phyloP scores from a whole-genome alignment of 2,888 invertebrate genomes.

The Theodoxus fluviatilis region DNA sequence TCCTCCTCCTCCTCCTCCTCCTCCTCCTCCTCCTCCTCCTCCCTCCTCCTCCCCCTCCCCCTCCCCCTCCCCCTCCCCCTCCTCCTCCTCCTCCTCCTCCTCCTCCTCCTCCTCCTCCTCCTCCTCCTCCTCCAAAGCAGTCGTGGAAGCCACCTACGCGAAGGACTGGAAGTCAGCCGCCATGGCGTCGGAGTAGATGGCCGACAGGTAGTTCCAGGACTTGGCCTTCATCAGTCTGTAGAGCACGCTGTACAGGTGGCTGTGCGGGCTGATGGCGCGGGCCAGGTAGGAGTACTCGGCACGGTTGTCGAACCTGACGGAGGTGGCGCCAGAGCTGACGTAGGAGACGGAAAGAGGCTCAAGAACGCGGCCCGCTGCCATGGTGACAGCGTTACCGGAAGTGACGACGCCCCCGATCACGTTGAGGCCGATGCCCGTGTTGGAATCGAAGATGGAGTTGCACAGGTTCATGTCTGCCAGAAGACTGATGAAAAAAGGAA shows the following conservation, averaged over 20 bases:
- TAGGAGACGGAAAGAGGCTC: constrained; percentile 69
- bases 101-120: too few relatives aligned
- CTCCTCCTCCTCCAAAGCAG: too few relatives aligned
- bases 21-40: too few relatives aligned
- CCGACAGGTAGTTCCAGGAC: constrained; percentile 63
- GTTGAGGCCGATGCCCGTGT: constrained; percentile 33
- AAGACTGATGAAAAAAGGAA: constrained; percentile 13
- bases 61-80: too few relatives aligned
- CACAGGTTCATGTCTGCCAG: neutral
- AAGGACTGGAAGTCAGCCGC: constrained; percentile 33
- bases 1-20: too few relatives aligned
- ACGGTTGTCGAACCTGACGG: constrained; percentile 40
- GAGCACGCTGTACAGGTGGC: constrained; percentile 48
- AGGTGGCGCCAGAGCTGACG: constrained; percentile 51
- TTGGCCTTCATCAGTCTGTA: constrained; percentile 57
- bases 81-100: too few relatives aligned
- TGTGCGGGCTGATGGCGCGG: constrained; percentile 51
- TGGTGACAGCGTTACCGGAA: constrained; percentile 45
- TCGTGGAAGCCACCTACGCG: constrained; percentile 36
- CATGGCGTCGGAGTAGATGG: constrained; percentile 51
- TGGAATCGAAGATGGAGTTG: constrained; percentile 16
- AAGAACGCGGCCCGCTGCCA: constrained; percentile 65
- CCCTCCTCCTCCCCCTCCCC: too few relatives aligned
- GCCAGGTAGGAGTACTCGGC: constrained; percentile 48
- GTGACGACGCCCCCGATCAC: constrained; percentile 58